Base-by-base conservation (phyloP, 2,888 invertebrate species). In the Eudasyphora cyanicolor region DNA sequence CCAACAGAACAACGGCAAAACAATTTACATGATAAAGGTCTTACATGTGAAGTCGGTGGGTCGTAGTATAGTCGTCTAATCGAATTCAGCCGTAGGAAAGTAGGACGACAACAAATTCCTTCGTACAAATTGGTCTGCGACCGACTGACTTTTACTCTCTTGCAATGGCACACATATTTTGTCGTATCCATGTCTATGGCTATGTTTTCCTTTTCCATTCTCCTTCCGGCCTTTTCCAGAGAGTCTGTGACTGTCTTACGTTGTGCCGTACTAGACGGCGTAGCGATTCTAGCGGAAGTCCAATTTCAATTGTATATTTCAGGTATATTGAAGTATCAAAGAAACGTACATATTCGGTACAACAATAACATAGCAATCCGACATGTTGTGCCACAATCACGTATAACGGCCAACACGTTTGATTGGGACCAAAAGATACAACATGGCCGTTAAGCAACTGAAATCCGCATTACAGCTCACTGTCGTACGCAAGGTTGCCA, bases 201-300 rank as follows among this genome's bases (percentile, higher is more conserved):
- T 6, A 42, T 49, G 62, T 73, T 2, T 3, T 51, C n/a, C 38
- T 74, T 74, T 12, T n/a, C 12, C 27, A 73, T 78, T 71, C 70
- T 69, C 60, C 29, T 62, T 64, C 27, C 51, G 71, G 35, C 19
- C 51, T 71, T 35, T n/a, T 12, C 4, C 12, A n/a, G 29, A 27
- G 6, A 32, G 49, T 27, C 29, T 73, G 35, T 73, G 35, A 51
- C 49, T 70, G n/a, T n/a, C n/a, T n/a, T n/a, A n/a, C n/a, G n/a
- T 75, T 21, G 49, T 67, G 12, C 4, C 4, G 38, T 42, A 42
- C n/a, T 29, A 27, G 27, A 60, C 67, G 51, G n/a, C n/a, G n/a
- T n/a, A n/a, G n/a, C n/a, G n/a, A n/a, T n/a, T n/a, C n/a, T 27
- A 70, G 45, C 74, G 80, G 82, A 79, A 80, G 74, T n/a, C 57